Evolutionary conservation across 2,797 vertebrate genomes (phyloP), one percentile per base, ranked within the genome.

Genomic region (Ctenochaetus hawaiiensis): DNA sequence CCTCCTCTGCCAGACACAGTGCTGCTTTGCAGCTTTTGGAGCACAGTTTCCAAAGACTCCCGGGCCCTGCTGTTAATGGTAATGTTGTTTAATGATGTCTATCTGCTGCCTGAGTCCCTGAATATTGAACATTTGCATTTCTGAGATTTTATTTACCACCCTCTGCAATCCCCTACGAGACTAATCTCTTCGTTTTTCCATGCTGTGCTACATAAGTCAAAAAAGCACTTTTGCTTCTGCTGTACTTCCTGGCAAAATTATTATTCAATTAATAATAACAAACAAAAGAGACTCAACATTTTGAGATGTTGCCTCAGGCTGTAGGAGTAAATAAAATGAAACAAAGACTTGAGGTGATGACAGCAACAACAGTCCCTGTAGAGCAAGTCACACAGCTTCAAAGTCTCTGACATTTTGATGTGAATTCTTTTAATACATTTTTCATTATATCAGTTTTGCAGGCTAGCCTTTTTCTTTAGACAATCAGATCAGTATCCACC

Each of bases 101-200:
- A 12, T 67, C 44, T 48, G 37, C 78, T 75, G 49, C 41, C 54
- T 16, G 16, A 58, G 57, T 70, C 68, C 66, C 49, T 69, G 52
- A 53, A 62, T 75, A 52, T 45, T 72, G 37, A 84, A 58, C 65
- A 88, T 78, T 73, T 80, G 72, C 54, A 75, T 56, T 63, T 77
- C 68, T 9, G 57, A 69, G 13, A 44, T 64, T 66, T 60, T 53
- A 82, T 81, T 76, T 2, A 79, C 81, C 39, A 49, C 72, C 14
- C 16, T 57, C 16, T 16, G 44, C 13, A 1, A 71, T 60, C 62
- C 53, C 63, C 44, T 41, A 34, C 18, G 9, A 51, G 44, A 59
- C 82, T 74, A 63, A 67, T 67, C 20, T 63, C 23, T 41, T 45
- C 5, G 6, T 47, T 53, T 45, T 77, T 53, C 13, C 47, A 45